These are phyloP conservation scores for Apolygus lucorum DNA, from an alignment of 1,140 invertebrate genomes.

Conservation along the genomic window DNA sequence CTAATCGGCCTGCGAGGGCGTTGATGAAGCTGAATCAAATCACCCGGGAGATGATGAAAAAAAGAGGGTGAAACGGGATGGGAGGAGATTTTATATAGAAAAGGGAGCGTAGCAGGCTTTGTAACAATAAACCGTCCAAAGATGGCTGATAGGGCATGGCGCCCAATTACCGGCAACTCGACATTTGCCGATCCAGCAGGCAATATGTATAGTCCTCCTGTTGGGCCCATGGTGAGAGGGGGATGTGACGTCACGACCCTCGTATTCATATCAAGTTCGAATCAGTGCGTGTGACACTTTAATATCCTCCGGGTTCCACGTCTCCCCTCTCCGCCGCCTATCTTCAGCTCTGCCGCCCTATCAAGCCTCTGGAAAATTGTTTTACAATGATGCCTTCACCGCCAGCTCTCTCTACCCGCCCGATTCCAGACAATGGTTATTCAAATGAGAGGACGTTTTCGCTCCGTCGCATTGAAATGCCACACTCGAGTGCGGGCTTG, in stretches of 20 bases:
- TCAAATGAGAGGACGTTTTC: neutral
- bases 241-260: neutral
- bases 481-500: too few species aligned
- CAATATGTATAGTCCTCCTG: neutral
- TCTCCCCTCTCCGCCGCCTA: neutral
- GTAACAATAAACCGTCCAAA: neutral
- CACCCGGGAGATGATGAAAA: too few species aligned
- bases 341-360: neutral
- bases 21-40: too few species aligned
- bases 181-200: neutral
- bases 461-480: too few species aligned
- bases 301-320: neutral
- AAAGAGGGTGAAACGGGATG: too few species aligned
- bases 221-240: too few species aligned
- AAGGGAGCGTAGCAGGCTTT: neutral
- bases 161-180: neutral
- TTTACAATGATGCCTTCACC: neutral
- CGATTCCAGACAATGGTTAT: neutral
- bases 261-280: constrained; percentile 1
- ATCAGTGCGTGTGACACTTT: neutral
- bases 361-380: neutral
- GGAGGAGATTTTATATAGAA: neutral
- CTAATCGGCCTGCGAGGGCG: too few species aligned
- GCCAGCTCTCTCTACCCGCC: too few species aligned
- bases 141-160: neutral